Evolutionary conservation across 2,888 invertebrate species (phyloP), one percentile per base, ranked within the genome.

Genomic region (Drosophila fulvimacula): DNA sequence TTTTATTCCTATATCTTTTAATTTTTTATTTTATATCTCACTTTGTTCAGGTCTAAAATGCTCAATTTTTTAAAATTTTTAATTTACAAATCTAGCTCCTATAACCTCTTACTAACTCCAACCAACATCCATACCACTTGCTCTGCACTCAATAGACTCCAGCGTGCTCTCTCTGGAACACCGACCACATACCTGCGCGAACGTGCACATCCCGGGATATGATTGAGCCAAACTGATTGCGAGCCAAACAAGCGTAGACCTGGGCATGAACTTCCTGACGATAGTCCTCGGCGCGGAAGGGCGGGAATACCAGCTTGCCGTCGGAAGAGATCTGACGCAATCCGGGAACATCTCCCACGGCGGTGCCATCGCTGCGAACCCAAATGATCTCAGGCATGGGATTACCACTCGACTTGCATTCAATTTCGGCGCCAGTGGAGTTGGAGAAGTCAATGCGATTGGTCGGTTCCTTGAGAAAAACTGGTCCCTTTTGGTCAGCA

Each of bases 241-340:
- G 95, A 11, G 98, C 98, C 79, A 97, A 94, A 92, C 98, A 98
- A 82, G 97, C 96, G 93, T 98, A 98, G 71, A 97, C 96, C 93
- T 98, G 97, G 71, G 98, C 97, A 92, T 98, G 98, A 51, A 98
- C 97, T 92, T 98, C 97, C 93, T 98, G 97, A 48, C 97, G 95
- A 91, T 98, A 98, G 92, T 97, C 97, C 92, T 97, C 97, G 57
- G 97, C 97, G 68, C 98, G 95, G 95, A 98, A 98, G 38, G 98
- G 98, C 69, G 97, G 97, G 92, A 98, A 98, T 57, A 97, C 96
- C 88, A 98, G 93, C 91, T 98, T 98, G 90, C 98, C 98, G 93
- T 98, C 98, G 62, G 97, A 96, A 88, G 97, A 91, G 87, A 96
- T 97, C 94, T 97, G 96, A 93, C 97, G 94, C 66, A 97, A 93